Conservation (phyloP, 2,888 invertebrate species). For the Ichneumon xanthorius region DNA sequence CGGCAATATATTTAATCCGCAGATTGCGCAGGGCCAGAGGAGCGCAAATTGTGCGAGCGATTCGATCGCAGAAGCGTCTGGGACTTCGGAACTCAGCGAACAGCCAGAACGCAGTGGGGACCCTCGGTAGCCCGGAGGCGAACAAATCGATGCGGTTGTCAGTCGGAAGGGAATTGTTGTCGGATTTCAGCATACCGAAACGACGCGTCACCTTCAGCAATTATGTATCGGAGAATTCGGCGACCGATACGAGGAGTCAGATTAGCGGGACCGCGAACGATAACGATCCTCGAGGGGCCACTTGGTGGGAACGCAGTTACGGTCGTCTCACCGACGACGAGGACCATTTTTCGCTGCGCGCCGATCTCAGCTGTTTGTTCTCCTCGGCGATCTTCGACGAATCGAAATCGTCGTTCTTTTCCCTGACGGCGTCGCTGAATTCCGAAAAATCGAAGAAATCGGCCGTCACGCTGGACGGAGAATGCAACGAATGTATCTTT, state of each 20-base stretch:
- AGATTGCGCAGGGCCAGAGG: constrained; percentile 46
- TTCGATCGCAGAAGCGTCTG: constrained; percentile 54
- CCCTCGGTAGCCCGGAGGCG: constrained; percentile 33
- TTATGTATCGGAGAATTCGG: constrained; percentile 50
- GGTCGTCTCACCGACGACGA: constrained; percentile 42
- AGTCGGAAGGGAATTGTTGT: constrained; percentile 15
- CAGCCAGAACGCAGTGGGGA: constrained; percentile 7
- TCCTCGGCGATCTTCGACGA: constrained; percentile 51
- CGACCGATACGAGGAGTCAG: constrained; percentile 21
- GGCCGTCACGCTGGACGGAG: background rate
- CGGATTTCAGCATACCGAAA: constrained; percentile 35
- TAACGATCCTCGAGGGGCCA: constrained; percentile 25
- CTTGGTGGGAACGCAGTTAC: constrained; percentile 39
- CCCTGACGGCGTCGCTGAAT: constrained; percentile 5
- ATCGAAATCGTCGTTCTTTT: constrained; percentile 57
- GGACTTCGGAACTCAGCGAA: constrained; percentile 31
- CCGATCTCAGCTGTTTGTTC: constrained; percentile 49
- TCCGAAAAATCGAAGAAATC: constrained; percentile 15
- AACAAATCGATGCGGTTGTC: constrained; percentile 14
- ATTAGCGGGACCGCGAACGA: constrained; percentile 27
- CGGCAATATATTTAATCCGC: background rate
- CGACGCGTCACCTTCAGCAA: constrained; percentile 65
- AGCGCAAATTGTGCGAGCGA: constrained; percentile 29
- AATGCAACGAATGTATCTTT: constrained; percentile 30
- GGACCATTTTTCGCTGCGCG: constrained; percentile 44